Base-by-base conservation (phyloP, 1,140 invertebrate genomes). In the Aphis gossypii region DNA sequence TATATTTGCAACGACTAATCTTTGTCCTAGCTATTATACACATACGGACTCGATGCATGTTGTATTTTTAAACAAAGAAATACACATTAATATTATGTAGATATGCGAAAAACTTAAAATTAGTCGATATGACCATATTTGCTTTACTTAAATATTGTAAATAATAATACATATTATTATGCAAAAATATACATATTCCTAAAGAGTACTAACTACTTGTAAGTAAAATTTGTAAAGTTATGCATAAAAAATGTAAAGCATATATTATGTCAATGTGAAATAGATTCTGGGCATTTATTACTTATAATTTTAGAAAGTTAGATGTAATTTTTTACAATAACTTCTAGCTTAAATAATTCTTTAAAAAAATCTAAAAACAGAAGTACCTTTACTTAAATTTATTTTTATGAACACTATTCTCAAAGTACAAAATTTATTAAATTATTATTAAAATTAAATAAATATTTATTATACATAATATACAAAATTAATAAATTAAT, bases 251-350 rank as follows among this genome's bases (percentile, higher is more conserved):
- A n/a, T 76, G 5, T n/a, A 5, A 76, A 76, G 30, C 60, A 41
- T n/a, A 30, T 11, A 68, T 68, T 11, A 68, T 68, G 60, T 76
- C 14, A 76, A 76, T 68, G 30, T 76, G 14, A 76, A 76, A 76
- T 4, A 4, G n/a, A n/a, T 1, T 14, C 14, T 76, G 2, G n/a
- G 0, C 14, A n/a, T 9, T 4, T 4, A n/a, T 23, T 8, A 60
- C 2, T 25, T 8, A 46, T 5, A 8, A n/a, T 11, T 30, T 68
- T n/a, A 68, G 60, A 68, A 68, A 68, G 30, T 68, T 18, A 68
- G 14, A 68, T n/a, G 1, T 68, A n/a, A n/a, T 11, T 76, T n/a
- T 68, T n/a, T 14, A 18, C 11, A 5, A 18, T n/a, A 76, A n/a
- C 30, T 68, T 68, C 60, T 30, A 30, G 7, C 9, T 76, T n/a